phyloP scores from a whole-genome alignment of 2,113 vertebrate genomes.

The Gasterosteus nipponicus region DNA sequence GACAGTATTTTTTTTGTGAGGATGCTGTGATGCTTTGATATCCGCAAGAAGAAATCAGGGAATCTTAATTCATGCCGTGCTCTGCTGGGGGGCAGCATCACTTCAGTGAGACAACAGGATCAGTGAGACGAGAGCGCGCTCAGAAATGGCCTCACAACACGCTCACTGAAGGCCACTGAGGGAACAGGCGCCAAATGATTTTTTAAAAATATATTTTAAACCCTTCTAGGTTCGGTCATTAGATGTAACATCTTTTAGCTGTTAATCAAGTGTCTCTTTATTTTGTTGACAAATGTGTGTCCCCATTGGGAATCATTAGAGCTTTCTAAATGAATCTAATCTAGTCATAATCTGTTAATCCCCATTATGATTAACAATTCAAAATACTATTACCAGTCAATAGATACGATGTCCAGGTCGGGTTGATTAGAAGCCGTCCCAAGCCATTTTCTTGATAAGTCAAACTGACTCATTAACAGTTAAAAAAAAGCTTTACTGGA shows the following conservation, averaged over 20 bases:
- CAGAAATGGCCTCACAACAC: not conserved
- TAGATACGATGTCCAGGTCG: not conserved
- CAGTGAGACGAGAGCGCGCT: not conserved
- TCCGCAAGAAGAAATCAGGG: not conserved
- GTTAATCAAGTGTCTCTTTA: not conserved
- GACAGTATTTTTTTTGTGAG: not conserved
- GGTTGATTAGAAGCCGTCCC: not conserved
- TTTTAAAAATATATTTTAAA: not conserved
- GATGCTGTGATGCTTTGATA: not conserved
- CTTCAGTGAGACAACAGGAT: not conserved
- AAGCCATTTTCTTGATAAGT: not conserved
- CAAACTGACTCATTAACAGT: not conserved
- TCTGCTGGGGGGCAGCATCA: not conserved
- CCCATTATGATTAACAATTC: not conserved
- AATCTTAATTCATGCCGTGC: not conserved
- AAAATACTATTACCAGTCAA: not conserved
- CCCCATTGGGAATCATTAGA: not conserved
- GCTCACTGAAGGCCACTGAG: not conserved
- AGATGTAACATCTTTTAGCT: not conserved
- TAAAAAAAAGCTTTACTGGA: not conserved
- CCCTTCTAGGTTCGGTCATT: not conserved
- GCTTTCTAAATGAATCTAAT: not conserved
- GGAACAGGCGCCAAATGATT: not conserved
- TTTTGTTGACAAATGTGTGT: not conserved
- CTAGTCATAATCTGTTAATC: not conserved